These are phyloP conservation scores for Percopsis transmontana DNA, from an alignment of 2,113 vertebrate genomes.

Conservation along the genomic window DNA sequence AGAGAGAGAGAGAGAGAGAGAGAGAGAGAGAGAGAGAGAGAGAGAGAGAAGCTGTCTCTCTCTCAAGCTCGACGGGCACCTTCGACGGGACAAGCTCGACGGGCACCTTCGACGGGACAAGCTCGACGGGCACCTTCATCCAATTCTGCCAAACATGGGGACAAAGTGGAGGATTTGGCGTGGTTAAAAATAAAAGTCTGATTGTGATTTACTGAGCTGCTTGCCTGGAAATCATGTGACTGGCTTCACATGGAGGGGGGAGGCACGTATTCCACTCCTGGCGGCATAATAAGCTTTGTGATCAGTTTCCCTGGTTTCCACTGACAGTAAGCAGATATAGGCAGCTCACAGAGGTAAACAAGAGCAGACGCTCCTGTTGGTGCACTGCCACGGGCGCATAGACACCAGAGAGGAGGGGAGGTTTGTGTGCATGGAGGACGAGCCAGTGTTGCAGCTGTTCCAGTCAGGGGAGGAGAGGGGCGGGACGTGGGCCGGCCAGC, in stretches of 20 bases:
- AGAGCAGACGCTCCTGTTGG: conserved; percentile 49
- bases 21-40: conserved; percentile 19
- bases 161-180: conserved; percentile 68
- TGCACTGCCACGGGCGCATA: conserved; percentile 50
- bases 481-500: background rate
- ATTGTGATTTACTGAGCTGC: conserved; percentile 79
- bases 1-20: conserved; percentile 8
- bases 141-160: conserved; percentile 51
- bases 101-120: no score
- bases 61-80: no score
- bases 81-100: no score
- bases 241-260: conserved; percentile 71
- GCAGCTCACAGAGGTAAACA: conserved; percentile 67
- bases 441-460: conserved; percentile 18
- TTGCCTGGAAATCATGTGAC: conserved; percentile 81
- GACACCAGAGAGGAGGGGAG: conserved; percentile 39
- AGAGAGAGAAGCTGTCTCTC: conserved; percentile 9
- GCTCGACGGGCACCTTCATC: conserved; percentile 29
- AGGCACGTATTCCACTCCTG: conserved; percentile 47
- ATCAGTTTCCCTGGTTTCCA: conserved; percentile 76
- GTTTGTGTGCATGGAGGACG: conserved; percentile 6
- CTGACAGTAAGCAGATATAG: conserved; percentile 76
- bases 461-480: background rate
- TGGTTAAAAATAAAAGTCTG: conserved; percentile 79
- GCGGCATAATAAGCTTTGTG: conserved; percentile 75